Conservation (phyloP, 35 echinoderm and acorn worm genomes). For the Holothuria glaberrima region DNA sequence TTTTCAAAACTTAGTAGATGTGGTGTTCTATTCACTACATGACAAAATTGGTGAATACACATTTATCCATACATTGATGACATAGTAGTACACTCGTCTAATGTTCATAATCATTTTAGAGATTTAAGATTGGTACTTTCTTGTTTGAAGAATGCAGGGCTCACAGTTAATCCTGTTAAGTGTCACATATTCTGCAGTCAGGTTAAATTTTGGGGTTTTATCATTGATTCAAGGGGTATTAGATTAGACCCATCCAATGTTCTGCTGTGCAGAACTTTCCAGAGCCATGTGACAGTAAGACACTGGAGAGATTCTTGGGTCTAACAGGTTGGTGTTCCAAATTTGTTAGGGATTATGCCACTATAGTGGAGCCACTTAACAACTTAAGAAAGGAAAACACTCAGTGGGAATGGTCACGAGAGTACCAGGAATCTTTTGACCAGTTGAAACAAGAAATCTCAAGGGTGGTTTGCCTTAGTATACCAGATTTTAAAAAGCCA, state of each 20-base stretch:
- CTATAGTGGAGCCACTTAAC: slow-evolving; percentile 13
- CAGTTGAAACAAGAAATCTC: slow-evolving; percentile 41
- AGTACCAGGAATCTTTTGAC: slow-evolving; percentile 5
- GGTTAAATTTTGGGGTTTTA: slow-evolving; percentile 17
- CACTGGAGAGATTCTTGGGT: slow-evolving; percentile 1
- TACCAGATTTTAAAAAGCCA: slow-evolving; percentile 19
- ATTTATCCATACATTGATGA: slow-evolving; percentile 32
- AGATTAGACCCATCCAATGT: neutral
- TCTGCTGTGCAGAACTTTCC: neutral
- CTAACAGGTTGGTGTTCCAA: slow-evolving; percentile 28
- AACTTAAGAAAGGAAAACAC: slow-evolving; percentile 12
- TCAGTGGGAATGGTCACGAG: slow-evolving; percentile 41
- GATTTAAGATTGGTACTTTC: neutral
- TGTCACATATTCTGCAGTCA: slow-evolving; percentile 1
- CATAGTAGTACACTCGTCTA: slow-evolving; percentile 8
- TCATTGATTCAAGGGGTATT: no score
- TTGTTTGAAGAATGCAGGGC: slow-evolving; percentile 8
- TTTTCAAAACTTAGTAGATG: slow-evolving; percentile 21
- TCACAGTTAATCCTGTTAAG: slow-evolving; percentile 18
- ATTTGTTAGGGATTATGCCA: neutral
- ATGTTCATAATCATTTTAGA: neutral
- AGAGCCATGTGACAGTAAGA: neutral
- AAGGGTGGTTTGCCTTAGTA: slow-evolving; percentile 11
- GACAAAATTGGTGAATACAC: neutral
- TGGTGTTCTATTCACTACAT: neutral